Conservation (phyloP, 2,888 invertebrate species). For the Cephalotes varians region DNA sequence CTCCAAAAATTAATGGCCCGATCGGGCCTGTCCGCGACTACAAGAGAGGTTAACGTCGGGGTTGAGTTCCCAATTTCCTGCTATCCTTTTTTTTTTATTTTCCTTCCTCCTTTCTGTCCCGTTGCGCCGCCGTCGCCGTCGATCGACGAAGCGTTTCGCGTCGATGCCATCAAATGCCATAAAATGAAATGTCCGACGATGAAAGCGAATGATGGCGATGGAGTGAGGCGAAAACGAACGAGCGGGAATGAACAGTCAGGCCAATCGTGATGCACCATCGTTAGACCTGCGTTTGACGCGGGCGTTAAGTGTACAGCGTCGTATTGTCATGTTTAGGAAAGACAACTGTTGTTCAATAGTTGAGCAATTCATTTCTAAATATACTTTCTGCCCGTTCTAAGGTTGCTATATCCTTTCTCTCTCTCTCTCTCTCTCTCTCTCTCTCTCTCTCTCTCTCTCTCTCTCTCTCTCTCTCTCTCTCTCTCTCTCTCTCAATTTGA, state of each 20-base stretch:
- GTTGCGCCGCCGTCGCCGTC: constrained; percentile 44
- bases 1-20: constrained; percentile 57
- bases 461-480: background rate
- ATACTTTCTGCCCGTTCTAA: background rate
- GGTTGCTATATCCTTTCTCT: too few relatives aligned
- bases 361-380: background rate
- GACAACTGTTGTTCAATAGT: constrained; percentile 30
- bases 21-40: constrained; percentile 52
- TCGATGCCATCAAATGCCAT: constrained; percentile 57
- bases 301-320: constrained; percentile 40
- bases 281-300: constrained; percentile 52
- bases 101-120: constrained; percentile 30
- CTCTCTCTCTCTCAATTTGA: background rate
- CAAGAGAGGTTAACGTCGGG: constrained; percentile 52
- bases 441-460: too few relatives aligned
- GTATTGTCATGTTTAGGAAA: constrained; percentile 36
- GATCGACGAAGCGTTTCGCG: constrained; percentile 53
- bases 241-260: constrained; percentile 45
- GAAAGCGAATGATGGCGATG: constrained; percentile 50
- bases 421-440: too few relatives aligned
- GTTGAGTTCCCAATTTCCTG: constrained; percentile 55
- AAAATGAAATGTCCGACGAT: constrained; percentile 57
- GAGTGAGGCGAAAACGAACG: constrained; percentile 52
- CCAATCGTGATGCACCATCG: constrained; percentile 42
- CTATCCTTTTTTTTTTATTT: constrained; percentile 38